Conservation (phyloP, 2,888 invertebrate species). For the Macrophya alboannulata region DNA sequence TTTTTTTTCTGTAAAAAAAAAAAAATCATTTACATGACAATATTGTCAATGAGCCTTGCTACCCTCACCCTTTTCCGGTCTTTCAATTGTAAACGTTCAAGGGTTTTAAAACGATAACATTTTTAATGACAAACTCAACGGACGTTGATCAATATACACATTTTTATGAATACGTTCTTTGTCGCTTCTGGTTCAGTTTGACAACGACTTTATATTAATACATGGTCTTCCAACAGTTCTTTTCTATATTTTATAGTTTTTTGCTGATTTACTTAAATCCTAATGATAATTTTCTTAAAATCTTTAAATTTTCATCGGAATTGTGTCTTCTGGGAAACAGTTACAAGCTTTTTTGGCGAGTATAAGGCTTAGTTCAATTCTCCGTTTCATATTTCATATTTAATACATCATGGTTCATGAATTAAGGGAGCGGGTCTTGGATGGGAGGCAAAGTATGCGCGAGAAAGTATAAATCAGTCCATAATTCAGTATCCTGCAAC, state of each 20-base stretch:
- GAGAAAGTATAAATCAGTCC: constrained; percentile 25
- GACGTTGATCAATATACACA: background rate
- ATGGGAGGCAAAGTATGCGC: constrained; percentile 61
- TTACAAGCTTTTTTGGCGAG: background rate
- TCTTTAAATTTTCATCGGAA: background rate
- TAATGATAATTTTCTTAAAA: too few species aligned
- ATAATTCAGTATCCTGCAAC: constrained; percentile 14
- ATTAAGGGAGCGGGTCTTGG: constrained; percentile 71
- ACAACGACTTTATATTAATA: too few species aligned
- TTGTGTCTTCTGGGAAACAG: background rate
- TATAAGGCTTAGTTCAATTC: background rate
- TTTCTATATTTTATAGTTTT: too few species aligned
- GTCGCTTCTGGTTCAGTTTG: background rate
- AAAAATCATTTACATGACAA: background rate
- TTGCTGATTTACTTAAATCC: too few species aligned
- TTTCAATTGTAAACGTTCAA: background rate
- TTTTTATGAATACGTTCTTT: too few species aligned
- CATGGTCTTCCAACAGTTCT: too few species aligned
- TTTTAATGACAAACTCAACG: background rate
- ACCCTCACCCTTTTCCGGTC: background rate
- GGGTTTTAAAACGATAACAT: background rate
- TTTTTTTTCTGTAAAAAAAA: too few species aligned
- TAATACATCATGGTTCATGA: constrained; percentile 50
- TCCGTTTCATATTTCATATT: background rate
- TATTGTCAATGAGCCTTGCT: background rate